A percentile compares a stretch with the other conserved stretches of the same genome.
Evolutionary conservation across 2,113 vertebrate genomes (phyloP).

Genomic region (Myiopsitta monachus): DNA sequence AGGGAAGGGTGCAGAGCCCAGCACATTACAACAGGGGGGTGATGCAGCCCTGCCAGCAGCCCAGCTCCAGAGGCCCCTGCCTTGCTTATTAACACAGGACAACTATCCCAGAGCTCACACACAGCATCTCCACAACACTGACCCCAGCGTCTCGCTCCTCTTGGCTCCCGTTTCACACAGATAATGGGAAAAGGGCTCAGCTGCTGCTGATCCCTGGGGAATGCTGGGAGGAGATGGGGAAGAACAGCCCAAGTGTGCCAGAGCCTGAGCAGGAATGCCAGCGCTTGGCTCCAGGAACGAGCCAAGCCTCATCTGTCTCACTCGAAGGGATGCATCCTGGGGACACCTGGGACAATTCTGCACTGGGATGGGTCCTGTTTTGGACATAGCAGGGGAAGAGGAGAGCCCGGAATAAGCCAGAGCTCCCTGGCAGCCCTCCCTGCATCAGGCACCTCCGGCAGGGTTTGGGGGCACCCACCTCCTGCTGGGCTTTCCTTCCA

Average conservation of each 20-base stretch:
- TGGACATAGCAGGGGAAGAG: not conserved
- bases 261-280: fast-evolving
- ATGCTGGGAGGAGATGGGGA: not conserved
- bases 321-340: not conserved
- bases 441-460: not conserved
- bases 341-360: not conserved
- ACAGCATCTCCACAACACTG: not conserved
- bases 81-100: not conserved
- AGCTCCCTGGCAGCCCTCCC: not conserved
- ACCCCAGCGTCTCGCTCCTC: not conserved
- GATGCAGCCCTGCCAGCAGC: not conserved
- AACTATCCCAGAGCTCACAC: not conserved
- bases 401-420: not conserved
- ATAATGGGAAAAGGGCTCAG: not conserved
- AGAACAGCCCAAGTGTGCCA: not conserved
- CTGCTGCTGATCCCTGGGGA: not conserved
- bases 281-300: fast-evolving
- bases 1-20: not conserved
- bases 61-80: not conserved
- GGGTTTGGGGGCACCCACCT: not conserved
- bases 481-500: not conserved
- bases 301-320: not conserved
- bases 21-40: fast-evolving
- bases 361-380: not conserved
- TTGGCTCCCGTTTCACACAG: not conserved